Conservation (phyloP, 2,888 invertebrate genomes). For the Pristionchus exspectatus region DNA sequence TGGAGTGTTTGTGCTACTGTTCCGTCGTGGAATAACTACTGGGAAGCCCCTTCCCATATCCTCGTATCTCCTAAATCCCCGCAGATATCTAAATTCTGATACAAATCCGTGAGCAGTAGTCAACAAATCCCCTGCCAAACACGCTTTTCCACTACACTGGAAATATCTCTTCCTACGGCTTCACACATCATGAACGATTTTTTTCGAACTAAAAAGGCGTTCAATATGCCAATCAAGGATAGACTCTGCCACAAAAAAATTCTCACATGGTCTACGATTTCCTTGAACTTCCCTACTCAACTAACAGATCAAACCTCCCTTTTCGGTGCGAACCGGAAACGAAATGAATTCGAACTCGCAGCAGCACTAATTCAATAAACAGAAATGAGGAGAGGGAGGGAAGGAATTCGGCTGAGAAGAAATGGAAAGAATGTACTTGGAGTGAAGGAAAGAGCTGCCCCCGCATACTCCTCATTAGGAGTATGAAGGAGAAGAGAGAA, state of each 20-base stretch:
- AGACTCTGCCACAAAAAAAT: no score
- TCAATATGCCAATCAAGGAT: no score
- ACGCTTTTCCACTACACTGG: no score
- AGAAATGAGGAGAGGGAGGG: neutral
- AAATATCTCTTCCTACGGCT: no score
- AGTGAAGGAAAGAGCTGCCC: neutral
- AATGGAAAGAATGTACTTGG: conserved; percentile 29
- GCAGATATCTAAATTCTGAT: neutral
- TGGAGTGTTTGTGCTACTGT: neutral
- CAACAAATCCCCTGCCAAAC: neutral
- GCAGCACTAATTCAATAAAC: conserved; percentile 34
- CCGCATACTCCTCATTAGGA: neutral
- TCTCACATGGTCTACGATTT: neutral
- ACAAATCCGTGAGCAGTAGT: neutral
- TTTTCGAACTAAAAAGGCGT: no score
- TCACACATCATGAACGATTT: no score
- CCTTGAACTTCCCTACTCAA: neutral
- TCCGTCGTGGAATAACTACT: neutral
- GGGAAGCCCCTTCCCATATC: neutral
- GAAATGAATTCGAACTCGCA: conserved; percentile 40
- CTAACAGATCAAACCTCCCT: conserved; percentile 9
- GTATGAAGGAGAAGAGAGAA: neutral
- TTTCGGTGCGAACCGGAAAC: conserved; percentile 24
- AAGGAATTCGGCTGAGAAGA: neutral
- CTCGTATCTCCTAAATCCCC: neutral